A percentile compares a stretch with the other conserved stretches of the same genome.
phyloP scores from a whole-genome alignment of 1,140 invertebrate genomes.

The Lepidurus arcticus region DNA sequence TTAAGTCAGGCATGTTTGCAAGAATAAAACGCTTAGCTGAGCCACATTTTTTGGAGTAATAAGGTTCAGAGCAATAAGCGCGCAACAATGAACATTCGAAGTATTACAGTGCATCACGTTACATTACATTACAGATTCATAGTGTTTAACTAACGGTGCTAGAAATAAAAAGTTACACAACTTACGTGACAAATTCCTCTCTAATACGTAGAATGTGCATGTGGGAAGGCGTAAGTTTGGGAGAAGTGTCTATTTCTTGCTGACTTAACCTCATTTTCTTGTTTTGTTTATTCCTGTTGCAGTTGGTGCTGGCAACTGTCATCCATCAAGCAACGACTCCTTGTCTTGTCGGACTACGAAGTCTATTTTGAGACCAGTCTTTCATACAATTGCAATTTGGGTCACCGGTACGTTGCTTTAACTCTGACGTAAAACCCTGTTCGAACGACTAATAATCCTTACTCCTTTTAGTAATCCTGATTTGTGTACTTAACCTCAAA shows the following conservation, averaged over 20 bases:
- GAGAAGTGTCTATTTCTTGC: not conserved
- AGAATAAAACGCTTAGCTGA: no score
- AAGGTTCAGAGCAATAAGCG: no score
- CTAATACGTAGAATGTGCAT: not conserved
- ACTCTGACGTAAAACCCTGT: not conserved
- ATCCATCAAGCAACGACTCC: constrained; percentile 8
- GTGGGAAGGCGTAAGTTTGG: not conserved
- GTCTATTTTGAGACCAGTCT: constrained; percentile 5
- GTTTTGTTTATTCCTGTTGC: constrained; percentile 19
- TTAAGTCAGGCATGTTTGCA: no score
- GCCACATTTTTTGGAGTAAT: no score
- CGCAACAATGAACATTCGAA: no score
- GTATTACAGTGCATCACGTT: no score
- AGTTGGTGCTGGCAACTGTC: constrained; percentile 12
- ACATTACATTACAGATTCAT: no score
- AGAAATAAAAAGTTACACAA: no score
- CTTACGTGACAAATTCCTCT: not conserved
- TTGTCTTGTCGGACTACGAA: not conserved
- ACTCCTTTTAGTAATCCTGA: not conserved
- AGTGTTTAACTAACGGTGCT: no score
- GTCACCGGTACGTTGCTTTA: constrained; percentile 1
- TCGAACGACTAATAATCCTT: constrained; percentile 3
- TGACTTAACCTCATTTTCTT: not conserved
- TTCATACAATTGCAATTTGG: constrained; percentile 19
- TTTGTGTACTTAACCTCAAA: not conserved